Evolutionary conservation across 2,113 vertebrate genomes (phyloP).

Genomic region (Thalassarche chlororhynchos): DNA sequence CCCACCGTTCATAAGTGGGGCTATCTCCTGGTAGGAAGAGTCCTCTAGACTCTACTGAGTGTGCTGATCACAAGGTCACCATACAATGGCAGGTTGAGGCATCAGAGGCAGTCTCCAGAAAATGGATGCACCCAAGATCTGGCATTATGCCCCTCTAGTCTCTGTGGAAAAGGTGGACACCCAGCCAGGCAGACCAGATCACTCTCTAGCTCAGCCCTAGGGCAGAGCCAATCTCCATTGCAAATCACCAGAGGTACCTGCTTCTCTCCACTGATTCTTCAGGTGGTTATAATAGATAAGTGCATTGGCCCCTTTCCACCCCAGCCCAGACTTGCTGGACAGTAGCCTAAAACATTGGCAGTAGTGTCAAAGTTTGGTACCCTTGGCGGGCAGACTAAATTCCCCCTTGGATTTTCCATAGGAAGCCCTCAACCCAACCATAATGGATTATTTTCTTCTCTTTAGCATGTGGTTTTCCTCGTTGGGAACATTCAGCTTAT

Average conservation of each 20-base stretch:
- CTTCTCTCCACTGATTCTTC: not conserved
- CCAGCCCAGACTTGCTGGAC: not conserved
- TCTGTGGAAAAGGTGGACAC: not conserved
- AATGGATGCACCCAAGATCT: not conserved
- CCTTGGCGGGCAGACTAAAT: not conserved
- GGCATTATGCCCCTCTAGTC: not conserved
- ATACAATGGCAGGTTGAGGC: not conserved
- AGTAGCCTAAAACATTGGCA: not conserved
- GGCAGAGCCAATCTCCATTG: not conserved
- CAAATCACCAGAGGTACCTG: not conserved
- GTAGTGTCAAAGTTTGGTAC: not conserved
- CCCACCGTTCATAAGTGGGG: accelerated
- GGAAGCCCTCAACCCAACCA: not conserved
- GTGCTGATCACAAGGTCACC: not conserved
- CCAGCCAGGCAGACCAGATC: not conserved
- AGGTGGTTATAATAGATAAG: not conserved
- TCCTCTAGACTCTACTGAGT: not conserved
- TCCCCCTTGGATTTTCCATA: not conserved
- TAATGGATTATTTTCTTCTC: not conserved
- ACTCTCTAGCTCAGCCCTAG: not conserved
- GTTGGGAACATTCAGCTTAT: not conserved
- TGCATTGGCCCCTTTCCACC: not conserved
- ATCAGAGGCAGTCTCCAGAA: not conserved
- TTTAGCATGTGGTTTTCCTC: not conserved
- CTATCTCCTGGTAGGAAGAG: not conserved